Base-by-base conservation (phyloP, 2,888 invertebrate genomes). In the Thalpophila matura region DNA sequence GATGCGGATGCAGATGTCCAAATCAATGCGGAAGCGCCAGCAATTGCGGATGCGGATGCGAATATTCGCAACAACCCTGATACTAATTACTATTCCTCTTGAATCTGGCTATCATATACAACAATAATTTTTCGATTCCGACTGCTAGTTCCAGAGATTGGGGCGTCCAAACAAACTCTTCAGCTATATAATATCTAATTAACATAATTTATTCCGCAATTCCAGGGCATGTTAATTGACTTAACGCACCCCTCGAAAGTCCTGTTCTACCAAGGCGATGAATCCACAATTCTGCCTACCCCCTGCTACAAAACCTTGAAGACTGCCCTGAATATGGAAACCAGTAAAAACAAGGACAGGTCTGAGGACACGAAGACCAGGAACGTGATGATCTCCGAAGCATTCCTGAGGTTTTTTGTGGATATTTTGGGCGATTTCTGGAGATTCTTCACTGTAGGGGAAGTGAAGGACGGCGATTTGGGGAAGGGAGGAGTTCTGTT, bases 361-460 rank as follows among this genome's bases (percentile, higher is more conserved):
- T 78, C 75, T 0, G 87, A 86, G 0, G 95, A 95, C 62, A 95
- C 95, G 0, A 90, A 88, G 56, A 95, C 96, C 0, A 92, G 96
- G n/a, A 97, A 97, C 74, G 96, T 97, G 27, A 95, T 97, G 89
- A 96, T 98, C 14, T 96, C 97, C 0, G 98, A 98, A 85, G 97
- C 97, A 0, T 98, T 98, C 81, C 37, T 90, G 24, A 91, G 97
- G 59, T 96, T 97, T 81, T 98, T 98, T 85, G 96, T 98, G 1
- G 97, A 97, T 79, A 95, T 97, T 6, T 88, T 97, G 66, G 97
- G 97, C 0, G 97, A 97, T 82, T 97, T 97, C 90, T 96, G 86
- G 96, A 93, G 85, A 87, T 97, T 81, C 83, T 95, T 84, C 89
- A 89, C 81, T 0, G 65, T 86, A 0, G 88, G 88, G 0, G 89